Evolutionary conservation across 2,797 vertebrate species (phyloP).

Genomic region (Cygnus olor): DNA sequence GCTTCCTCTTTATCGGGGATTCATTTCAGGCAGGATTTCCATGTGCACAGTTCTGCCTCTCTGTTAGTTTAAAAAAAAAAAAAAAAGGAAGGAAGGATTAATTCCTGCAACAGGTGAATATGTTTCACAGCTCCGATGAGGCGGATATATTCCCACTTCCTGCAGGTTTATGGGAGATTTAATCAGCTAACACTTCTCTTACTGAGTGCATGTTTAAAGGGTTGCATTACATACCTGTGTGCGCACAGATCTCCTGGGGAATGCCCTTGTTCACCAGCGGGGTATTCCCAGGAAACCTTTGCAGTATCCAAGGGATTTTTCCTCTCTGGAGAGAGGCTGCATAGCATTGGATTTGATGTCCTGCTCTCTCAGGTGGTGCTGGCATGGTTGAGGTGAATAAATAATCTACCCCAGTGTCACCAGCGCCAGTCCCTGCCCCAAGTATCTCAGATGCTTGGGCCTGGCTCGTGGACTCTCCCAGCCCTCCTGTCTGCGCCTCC

Average conservation of each 20-base stretch:
- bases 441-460: neutral
- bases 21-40: conserved; percentile 54
- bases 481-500: neutral
- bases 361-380: neutral
- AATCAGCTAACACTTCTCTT: neutral
- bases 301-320: neutral
- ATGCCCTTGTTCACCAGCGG: neutral
- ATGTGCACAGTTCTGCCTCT: neutral
- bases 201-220: neutral
- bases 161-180: neutral
- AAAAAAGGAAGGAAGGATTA: neutral
- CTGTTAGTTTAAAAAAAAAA: neutral
- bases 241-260: neutral
- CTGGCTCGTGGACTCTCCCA: neutral
- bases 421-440: neutral
- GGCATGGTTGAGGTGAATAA: neutral
- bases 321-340: neutral
- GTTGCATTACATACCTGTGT: neutral
- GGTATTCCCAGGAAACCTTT: neutral
- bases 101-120: conserved; percentile 28
- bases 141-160: neutral
- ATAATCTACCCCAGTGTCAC: neutral
- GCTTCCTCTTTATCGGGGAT: conserved; percentile 34
- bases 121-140: neutral
- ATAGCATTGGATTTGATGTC: neutral